Evolutionary conservation across 92 coral and sea anemone genomes (phyloP).

Genomic region (Zoanthus sociatus): DNA sequence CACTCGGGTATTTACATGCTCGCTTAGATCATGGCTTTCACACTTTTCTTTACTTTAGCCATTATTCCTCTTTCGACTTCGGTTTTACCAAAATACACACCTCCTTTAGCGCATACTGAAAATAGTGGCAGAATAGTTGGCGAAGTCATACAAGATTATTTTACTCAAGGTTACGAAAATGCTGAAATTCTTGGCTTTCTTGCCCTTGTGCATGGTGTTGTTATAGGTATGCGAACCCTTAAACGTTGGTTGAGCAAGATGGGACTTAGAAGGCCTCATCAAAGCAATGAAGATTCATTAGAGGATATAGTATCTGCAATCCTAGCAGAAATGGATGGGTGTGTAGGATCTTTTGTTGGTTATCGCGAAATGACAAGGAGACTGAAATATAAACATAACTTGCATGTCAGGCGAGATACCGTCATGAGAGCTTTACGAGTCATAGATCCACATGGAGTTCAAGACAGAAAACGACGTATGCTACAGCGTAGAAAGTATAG

Average conservation of each 20-base stretch:
- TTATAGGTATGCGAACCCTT: not conserved
- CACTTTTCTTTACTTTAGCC: too few relatives aligned
- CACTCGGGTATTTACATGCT: too few relatives aligned
- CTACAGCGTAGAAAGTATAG: slow-evolving; percentile 34
- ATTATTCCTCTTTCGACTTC: too few relatives aligned
- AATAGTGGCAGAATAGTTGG: not conserved
- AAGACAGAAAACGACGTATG: not conserved
- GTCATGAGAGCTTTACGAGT: slow-evolving; percentile 56
- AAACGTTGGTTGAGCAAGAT: not conserved
- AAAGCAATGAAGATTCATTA: too few relatives aligned
- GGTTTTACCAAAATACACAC: not conserved
- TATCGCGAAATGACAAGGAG: too few relatives aligned
- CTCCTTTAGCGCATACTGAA: too few relatives aligned
- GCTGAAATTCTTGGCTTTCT: too few relatives aligned
- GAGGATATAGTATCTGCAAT: not conserved
- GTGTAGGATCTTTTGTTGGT: too few relatives aligned
- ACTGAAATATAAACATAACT: too few relatives aligned
- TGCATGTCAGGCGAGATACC: too few relatives aligned
- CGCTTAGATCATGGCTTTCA: too few relatives aligned
- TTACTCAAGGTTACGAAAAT: not conserved
- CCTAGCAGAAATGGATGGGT: not conserved
- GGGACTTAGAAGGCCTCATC: not conserved
- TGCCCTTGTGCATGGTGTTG: too few relatives aligned
- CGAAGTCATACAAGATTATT: not conserved
- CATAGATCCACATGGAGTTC: slow-evolving; percentile 57